Evolutionary conservation across 2,888 invertebrate genomes (phyloP).

Genomic region (Isotomurus palustris): DNA sequence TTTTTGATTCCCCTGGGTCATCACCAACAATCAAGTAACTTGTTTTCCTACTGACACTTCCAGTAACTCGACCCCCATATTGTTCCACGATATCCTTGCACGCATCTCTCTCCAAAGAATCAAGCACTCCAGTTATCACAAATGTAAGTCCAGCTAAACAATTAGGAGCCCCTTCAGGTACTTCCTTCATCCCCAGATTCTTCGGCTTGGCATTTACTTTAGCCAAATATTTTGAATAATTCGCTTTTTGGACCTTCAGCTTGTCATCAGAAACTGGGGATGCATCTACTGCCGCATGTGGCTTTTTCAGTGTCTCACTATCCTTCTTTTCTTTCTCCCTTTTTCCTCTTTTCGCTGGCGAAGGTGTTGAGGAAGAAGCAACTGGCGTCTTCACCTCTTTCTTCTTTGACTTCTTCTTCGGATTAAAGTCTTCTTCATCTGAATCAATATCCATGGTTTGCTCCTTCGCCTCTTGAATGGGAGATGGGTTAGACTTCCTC

Average conservation of each 20-base stretch:
- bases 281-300: no score
- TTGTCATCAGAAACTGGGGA: conserved; percentile 17
- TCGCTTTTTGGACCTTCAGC: conserved; percentile 63
- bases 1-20: conserved; percentile 65
- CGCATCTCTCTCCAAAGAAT: conserved; percentile 80
- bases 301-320: no score
- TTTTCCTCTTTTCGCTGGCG: not conserved
- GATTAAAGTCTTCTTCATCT: not conserved
- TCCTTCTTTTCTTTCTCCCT: not conserved
- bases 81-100: conserved; percentile 66
- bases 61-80: conserved; percentile 74
- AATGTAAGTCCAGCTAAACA: conserved; percentile 69
- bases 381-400: no score
- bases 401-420: not conserved
- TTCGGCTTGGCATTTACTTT: conserved; percentile 61
- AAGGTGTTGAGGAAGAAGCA: no score
- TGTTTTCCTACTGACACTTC: conserved; percentile 70
- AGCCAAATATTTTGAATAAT: conserved; percentile 72
- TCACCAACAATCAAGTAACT: conserved; percentile 79
- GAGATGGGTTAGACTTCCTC: conserved; percentile 49
- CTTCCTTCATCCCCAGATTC: conserved; percentile 74
- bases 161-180: conserved; percentile 67
- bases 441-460: not conserved
- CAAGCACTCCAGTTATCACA: conserved; percentile 77
- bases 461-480: conserved; percentile 9